These are phyloP conservation scores for Liodrosophila aerea DNA, from an alignment of 2,888 invertebrate species.

Conservation along the genomic window DNA sequence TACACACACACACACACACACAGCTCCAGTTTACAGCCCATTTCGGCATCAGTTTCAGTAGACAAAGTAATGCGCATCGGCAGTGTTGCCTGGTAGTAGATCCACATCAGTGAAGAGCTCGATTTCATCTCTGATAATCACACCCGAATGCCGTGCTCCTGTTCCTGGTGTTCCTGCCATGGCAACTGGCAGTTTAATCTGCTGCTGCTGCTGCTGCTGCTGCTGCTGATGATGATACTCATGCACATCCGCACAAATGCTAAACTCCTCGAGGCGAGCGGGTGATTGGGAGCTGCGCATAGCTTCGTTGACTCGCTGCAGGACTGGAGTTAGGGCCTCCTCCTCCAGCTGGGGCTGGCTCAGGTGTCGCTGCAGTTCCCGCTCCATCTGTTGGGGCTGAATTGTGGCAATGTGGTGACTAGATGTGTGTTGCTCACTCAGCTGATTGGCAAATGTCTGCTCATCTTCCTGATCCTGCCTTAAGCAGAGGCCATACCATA, in stretches of 20 bases:
- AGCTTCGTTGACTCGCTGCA: neutral
- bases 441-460: conserved; percentile 32
- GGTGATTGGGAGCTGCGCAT: conserved; percentile 52
- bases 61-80: conserved; percentile 23
- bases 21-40: neutral
- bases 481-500: conserved; percentile 36
- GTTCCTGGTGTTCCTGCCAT: no score
- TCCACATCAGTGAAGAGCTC: conserved; percentile 47
- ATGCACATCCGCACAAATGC: conserved; percentile 52
- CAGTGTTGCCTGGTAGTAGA: conserved; percentile 20
- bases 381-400: conserved; percentile 11
- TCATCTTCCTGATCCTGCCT: conserved; percentile 43
- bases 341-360: neutral
- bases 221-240: neutral
- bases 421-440: conserved; percentile 23
- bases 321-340: neutral
- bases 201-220: neutral
- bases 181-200: neutral
- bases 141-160: conserved; percentile 30
- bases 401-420: conserved; percentile 10
- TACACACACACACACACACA: conserved; percentile 2
- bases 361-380: neutral
- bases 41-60: conserved; percentile 1
- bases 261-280: conserved; percentile 38
- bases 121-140: conserved; percentile 50